Conservation (phyloP, 2,888 invertebrate genomes). For the Xylocampa areola region DNA sequence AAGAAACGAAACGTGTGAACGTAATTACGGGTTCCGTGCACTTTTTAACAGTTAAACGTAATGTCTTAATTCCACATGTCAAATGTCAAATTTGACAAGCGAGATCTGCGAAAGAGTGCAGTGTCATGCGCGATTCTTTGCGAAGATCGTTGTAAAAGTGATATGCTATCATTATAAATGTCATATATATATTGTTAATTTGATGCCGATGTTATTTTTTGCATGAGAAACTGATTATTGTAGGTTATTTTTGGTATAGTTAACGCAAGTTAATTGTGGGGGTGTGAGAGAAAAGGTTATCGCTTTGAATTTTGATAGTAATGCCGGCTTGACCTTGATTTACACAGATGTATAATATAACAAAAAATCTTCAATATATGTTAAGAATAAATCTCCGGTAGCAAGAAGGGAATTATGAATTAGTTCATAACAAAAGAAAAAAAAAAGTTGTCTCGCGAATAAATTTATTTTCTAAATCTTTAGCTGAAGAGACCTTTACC, state of each 20-base stretch:
- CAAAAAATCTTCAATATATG: too few species aligned
- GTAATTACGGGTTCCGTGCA: conserved; percentile 80
- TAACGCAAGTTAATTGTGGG: conserved; percentile 8
- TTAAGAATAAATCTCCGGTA: too few species aligned
- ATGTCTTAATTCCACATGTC: conserved; percentile 82
- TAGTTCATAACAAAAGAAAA: too few species aligned
- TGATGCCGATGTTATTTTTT: conserved; percentile 58
- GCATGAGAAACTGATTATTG: conserved; percentile 47
- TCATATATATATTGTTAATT: conserved; percentile 78
- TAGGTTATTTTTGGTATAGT: conserved; percentile 21
- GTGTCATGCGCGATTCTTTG: conserved; percentile 79
- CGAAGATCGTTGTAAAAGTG: conserved; percentile 73
- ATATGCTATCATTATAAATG: conserved; percentile 81
- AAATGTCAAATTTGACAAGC: conserved; percentile 77
- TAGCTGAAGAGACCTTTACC: neutral
- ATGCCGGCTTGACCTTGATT: neutral
- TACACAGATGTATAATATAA: too few species aligned
- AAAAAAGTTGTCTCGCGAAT: too few species aligned
- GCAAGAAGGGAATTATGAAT: too few species aligned
- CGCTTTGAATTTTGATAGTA: neutral
- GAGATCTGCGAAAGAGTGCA: conserved; percentile 63
- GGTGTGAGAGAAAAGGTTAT: neutral
- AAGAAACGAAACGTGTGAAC: conserved; percentile 78
- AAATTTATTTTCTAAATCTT: too few species aligned
- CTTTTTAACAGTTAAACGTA: conserved; percentile 74